Base-by-base conservation (phyloP, 2,888 invertebrate genomes). In the Eumerus sabulonum region DNA sequence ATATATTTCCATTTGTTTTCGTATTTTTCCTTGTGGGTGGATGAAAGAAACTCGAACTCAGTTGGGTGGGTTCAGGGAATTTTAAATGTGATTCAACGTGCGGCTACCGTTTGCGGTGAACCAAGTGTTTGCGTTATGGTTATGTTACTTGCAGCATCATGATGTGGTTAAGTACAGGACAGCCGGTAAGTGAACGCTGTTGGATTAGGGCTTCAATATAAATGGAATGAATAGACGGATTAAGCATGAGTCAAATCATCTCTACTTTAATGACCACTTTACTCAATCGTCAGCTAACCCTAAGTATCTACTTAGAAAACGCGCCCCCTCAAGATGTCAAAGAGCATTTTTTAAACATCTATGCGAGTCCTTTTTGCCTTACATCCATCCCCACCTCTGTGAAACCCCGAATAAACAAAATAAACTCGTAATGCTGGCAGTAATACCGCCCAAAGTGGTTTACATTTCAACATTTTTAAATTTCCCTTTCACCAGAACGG, bases 81-180 rank as follows among this genome's bases (percentile, higher is more conserved):
- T 64, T 45, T 60, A 51, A 72, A 77, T 72, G 76, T 56, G 47
- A 72, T 48, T 48, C 51, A 53, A 13, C 66, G 35, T 44, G 35
- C 72, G 72, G 56, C 13, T 40, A 40, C 19, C 56, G 51, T 72
- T 57, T 72, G 66, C 35, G 76, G 76, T 19, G 50, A 13, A 72
- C 67, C 72, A 67, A 72, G 66, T 67, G 56, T 76, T 76, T 72
- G 72, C 66, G 60, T 72, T 67, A 66, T 57, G 76, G 76, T 72
- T 77, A 17, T 72, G 56, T 38, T 66, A 50, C 44, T 68, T 68
- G 53, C 47, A 42, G 54, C 3, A 7, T 27, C 7, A 40, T 13
- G 17, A n/a, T 51, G 14, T 27, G 27, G 27, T 2, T 2, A 7
- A 27, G 27, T 2, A 7, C 3, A 7, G 27, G 27, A 7, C 27